A percentile compares a stretch with the other conserved stretches of the same genome.
Conservation (phyloP, 2,113 vertebrate species). For the Crotalus tigris region DNA sequence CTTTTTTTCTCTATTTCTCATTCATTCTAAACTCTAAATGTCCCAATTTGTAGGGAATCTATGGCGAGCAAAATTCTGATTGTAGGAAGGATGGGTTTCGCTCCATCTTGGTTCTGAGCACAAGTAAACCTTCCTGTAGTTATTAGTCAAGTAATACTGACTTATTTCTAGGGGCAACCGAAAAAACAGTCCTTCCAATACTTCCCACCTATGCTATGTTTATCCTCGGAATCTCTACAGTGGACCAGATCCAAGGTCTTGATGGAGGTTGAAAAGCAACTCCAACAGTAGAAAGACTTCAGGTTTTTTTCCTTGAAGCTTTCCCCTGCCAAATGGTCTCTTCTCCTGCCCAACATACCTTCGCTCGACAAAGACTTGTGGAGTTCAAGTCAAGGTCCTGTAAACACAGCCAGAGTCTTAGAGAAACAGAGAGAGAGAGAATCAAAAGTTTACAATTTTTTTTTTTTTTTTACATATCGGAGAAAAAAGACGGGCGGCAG, state of each 20-base stretch:
- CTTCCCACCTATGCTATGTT: background rate
- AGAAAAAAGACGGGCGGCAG: background rate
- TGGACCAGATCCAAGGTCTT: background rate
- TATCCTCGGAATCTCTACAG: background rate
- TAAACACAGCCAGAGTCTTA: conserved; percentile 29
- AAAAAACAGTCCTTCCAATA: background rate
- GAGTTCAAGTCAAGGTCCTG: conserved; percentile 35
- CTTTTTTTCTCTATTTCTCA: background rate
- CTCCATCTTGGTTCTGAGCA: background rate
- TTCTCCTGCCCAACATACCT: background rate
- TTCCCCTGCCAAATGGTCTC: background rate
- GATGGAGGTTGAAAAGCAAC: background rate
- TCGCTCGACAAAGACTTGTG: background rate
- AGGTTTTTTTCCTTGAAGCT: background rate
- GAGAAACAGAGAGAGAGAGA: background rate
- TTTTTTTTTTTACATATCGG: background rate
- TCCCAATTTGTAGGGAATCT: background rate
- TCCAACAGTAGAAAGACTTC: background rate
- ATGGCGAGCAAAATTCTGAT: background rate
- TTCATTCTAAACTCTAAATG: background rate
- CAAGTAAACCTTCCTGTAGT: background rate
- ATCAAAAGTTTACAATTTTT: conserved; percentile 12
- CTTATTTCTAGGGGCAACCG: background rate
- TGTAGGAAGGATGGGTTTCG: background rate
- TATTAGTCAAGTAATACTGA: background rate